These are phyloP conservation scores for Dynastes grantii DNA, from an alignment of 2,888 invertebrate genomes.

Conservation along the genomic window DNA sequence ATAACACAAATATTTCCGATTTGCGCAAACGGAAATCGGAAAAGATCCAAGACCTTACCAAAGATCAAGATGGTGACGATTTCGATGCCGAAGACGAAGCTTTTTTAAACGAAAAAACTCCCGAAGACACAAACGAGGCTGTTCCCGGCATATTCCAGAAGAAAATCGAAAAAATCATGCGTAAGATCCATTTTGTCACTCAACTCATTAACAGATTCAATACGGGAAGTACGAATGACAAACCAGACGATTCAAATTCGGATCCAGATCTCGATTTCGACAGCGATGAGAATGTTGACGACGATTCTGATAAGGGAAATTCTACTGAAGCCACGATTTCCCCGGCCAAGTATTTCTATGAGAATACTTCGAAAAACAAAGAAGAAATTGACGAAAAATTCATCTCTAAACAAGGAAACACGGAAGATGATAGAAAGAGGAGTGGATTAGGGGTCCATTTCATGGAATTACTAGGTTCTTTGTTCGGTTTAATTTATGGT, in stretches of 20 bases:
- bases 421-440: background rate
- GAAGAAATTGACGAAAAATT: background rate
- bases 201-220: slow-evolving; percentile 41
- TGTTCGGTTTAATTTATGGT: slow-evolving; percentile 64
- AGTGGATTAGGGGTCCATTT: slow-evolving; percentile 62
- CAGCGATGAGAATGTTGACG: slow-evolving; percentile 1
- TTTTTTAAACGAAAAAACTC: slow-evolving; percentile 16
- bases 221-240: slow-evolving; percentile 2
- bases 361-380: background rate
- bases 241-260: background rate
- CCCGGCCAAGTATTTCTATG: background rate
- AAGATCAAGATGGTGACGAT: slow-evolving; percentile 13
- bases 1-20: slow-evolving; percentile 42
- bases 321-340: background rate
- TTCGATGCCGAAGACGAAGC: slow-evolving; percentile 30
- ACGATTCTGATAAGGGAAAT: slow-evolving; percentile 3
- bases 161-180: slow-evolving; percentile 55
- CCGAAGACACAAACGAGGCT: slow-evolving; percentile 49
- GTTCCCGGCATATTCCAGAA: slow-evolving; percentile 53
- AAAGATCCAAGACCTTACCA: slow-evolving; percentile 31
- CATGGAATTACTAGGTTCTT: slow-evolving; percentile 62
- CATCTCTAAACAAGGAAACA: background rate
- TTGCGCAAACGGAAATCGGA: slow-evolving; percentile 11
- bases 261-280: slow-evolving; percentile 48
- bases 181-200: slow-evolving; percentile 55